A percentile compares a stretch with the other conserved stretches of the same genome.
These are phyloP conservation scores for Actinia tenebrosa DNA, from an alignment of 64 coral and sea anemone species.

Conservation along the genomic window DNA sequence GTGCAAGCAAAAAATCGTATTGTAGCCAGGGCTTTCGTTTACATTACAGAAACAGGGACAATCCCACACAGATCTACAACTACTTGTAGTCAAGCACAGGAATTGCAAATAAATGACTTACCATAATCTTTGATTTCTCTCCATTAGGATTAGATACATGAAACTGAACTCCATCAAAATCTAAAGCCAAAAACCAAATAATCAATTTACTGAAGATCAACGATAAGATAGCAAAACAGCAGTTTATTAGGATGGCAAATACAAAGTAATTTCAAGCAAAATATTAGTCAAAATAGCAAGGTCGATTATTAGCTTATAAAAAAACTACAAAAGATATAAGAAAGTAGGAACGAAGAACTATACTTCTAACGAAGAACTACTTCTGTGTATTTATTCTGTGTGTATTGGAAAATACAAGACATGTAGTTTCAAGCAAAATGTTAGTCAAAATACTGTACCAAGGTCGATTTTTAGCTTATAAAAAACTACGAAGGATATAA, in stretches of 20 bases:
- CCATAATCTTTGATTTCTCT: constrained; percentile 91
- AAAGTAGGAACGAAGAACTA: background rate
- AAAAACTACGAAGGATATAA: background rate
- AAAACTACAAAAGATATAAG: background rate
- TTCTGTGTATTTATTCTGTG: background rate
- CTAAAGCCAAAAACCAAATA: constrained; percentile 26
- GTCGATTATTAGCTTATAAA: background rate
- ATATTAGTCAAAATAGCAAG: no score
- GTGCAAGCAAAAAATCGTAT: no score
- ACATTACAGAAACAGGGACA: no score
- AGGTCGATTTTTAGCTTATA: background rate
- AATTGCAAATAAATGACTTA: constrained; percentile 21
- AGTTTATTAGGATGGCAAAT: background rate
- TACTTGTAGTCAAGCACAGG: no score
- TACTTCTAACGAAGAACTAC: background rate
- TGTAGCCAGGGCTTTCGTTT: no score
- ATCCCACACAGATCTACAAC: no score
- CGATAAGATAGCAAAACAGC: background rate
- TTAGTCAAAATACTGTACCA: no score
- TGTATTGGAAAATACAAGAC: no score
- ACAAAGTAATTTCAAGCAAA: background rate
- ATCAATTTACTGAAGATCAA: background rate
- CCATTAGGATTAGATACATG: constrained; percentile 97
- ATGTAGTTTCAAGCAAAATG: no score
- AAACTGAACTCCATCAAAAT: constrained; percentile 98